phyloP scores from a whole-genome alignment of 2,797 vertebrate genomes.

The Tachyglossus aculeatus region DNA sequence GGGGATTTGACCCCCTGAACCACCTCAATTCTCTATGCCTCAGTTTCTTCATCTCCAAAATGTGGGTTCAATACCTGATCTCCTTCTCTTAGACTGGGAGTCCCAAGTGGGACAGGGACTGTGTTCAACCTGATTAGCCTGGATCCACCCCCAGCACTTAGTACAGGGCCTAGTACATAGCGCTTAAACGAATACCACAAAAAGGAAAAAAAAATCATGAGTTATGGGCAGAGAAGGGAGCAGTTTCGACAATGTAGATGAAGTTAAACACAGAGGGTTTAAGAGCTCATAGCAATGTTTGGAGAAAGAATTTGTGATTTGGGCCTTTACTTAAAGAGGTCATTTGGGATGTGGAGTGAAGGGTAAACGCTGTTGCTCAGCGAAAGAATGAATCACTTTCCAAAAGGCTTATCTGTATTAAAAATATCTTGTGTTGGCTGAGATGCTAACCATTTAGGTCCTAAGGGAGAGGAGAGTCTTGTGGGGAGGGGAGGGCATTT shows the following conservation, averaged over 20 bases:
- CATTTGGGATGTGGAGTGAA: slow-evolving; percentile 7
- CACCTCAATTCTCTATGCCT: no score
- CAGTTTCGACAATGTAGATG: neutral
- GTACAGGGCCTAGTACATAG: no score
- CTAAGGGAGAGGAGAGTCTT: neutral
- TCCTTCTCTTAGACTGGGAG: no score
- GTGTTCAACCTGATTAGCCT: no score
- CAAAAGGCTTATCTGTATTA: slow-evolving; percentile 8
- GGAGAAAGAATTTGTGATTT: neutral
- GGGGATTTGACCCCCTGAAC: no score
- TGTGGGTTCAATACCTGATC: no score
- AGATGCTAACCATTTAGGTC: slow-evolving; percentile 5
- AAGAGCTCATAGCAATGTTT: neutral
- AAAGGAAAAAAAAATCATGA: no score
- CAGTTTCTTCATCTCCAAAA: no score
- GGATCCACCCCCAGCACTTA: no score
- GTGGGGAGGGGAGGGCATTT: neutral
- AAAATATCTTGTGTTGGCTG: slow-evolving; percentile 6
- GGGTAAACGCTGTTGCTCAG: slow-evolving; percentile 1
- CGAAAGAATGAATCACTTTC: neutral
- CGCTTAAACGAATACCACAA: no score
- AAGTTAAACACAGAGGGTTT: slow-evolving; percentile 8
- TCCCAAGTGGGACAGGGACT: no score
- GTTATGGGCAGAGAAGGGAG: neutral
- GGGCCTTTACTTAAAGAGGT: neutral